Percentiles rank a stretch among this genome's conserved stretches.
Evolutionary conservation across 2,797 vertebrate genomes (phyloP).

Genomic region (Sebastes reedi): DNA sequence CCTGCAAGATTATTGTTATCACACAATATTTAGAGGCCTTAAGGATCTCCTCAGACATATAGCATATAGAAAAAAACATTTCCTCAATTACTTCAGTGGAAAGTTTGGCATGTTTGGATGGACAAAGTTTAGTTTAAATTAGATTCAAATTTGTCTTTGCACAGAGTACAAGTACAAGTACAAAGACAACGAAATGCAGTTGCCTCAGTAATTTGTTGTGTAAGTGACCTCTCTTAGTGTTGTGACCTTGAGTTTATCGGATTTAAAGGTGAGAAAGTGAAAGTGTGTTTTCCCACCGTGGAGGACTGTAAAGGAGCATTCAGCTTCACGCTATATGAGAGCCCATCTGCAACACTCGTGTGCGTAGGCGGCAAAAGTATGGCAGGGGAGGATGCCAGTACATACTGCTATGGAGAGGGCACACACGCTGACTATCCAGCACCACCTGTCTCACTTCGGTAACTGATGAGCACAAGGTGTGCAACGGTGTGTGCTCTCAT

Average conservation of each 20-base stretch:
- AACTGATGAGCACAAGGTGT: conserved; percentile 68
- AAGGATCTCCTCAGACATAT: not conserved
- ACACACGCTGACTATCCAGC: conserved; percentile 53
- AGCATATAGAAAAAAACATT: not conserved
- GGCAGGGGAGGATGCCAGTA: conserved; percentile 63
- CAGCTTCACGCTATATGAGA: conserved; percentile 35
- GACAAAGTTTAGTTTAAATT: not conserved
- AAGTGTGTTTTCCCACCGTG: conserved; percentile 24
- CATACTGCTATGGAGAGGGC: conserved; percentile 55
- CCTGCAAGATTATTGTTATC: not conserved
- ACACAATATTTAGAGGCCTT: not conserved
- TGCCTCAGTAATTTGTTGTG: not conserved
- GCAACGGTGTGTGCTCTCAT: conserved; percentile 49
- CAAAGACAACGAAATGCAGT: not conserved
- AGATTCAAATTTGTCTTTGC: not conserved
- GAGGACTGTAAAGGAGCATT: conserved; percentile 41
- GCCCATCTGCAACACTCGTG: conserved; percentile 66
- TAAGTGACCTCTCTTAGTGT: not conserved
- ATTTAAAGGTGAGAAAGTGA: conserved; percentile 28
- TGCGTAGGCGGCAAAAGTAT: conserved; percentile 63
- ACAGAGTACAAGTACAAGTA: not conserved
- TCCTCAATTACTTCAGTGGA: not conserved
- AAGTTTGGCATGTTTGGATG: not conserved
- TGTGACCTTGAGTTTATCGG: conserved; percentile 24
- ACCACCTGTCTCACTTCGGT: conserved; percentile 70